Evolutionary conservation across 2,888 invertebrate genomes (phyloP), one percentile per base, ranked within the genome.

Genomic region (Dasysyrphus albostriatus): DNA sequence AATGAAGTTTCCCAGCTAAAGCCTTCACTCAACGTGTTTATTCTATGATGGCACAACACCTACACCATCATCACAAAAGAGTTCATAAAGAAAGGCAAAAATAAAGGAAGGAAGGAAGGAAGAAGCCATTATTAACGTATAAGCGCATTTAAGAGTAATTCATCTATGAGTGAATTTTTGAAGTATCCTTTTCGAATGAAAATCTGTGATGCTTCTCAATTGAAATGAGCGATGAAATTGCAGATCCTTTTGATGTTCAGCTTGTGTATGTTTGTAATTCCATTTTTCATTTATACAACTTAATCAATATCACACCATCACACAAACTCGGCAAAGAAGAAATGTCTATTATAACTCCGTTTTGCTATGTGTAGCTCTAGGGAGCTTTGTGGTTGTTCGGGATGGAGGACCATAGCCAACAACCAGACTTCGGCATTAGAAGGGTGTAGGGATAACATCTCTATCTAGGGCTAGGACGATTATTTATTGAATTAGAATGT

Each of bases 121-220:
- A 67, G 58, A 67, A 73, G 7, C 73, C 73, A 85, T 81, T 81
- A 84, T 73, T 77, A 67, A 81, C 76, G 73, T 67, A 47, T 56
- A 63, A 84, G 44, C 32, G 42, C 65, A 72, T 65, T 72, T 39
- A 44, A 65, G 44, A 56, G 70, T 51, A 63, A 75, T 58, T 47
- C 70, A 75, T 51, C 70, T 70, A 54, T 42, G 63, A 49, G 80
- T 58, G 75, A 51, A 72, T 56, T 54, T 54, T 69, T 37, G 14
- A 58, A 75, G 69, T 56, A 34, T 70, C 42, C 49, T 61, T 10
- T 58, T n/a, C 56, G 5, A 67, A 39, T 67, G 59, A 16, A 51
- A 42, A 14, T 49, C 47, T 65, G 47, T 19, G 47, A 16, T 69
- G 12, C 37, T 54, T 44, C 39, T 12, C 59, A 81, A 61, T 65